phyloP scores from a whole-genome alignment of 1,140 invertebrate genomes.

The Lerema accius region DNA sequence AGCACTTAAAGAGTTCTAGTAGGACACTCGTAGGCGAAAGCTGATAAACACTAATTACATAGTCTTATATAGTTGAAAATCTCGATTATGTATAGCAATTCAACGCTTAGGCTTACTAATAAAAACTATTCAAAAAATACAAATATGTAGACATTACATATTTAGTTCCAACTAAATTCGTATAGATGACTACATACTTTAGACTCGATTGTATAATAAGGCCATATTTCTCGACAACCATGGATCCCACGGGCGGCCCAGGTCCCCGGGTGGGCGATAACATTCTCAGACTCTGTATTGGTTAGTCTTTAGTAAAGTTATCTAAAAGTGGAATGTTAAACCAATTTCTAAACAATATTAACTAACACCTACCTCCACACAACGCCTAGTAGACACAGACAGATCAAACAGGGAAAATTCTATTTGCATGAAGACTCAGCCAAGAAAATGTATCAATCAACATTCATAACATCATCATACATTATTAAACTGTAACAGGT shows the following conservation, averaged over 20 bases:
- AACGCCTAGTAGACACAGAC: conserved; percentile 17
- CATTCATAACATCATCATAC: neutral
- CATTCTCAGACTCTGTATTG: conserved; percentile 35
- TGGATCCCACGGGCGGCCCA: conserved; percentile 6
- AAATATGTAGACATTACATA: conserved; percentile 20
- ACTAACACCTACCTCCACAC: conserved; percentile 33
- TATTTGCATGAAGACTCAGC: neutral
- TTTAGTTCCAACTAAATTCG: conserved; percentile 8
- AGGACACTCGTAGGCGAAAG: conserved; percentile 13
- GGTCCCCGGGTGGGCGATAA: conserved; percentile 35
- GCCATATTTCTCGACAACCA: conserved; percentile 30
- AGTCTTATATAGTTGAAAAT: conserved; percentile 16
- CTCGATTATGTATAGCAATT: conserved; percentile 8
- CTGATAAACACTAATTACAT: conserved; percentile 2
- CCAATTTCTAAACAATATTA: conserved; percentile 50
- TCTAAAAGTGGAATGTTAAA: conserved; percentile 60
- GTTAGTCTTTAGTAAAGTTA: conserved; percentile 39
- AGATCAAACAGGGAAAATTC: neutral
- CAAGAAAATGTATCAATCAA: neutral
- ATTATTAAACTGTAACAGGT: neutral
- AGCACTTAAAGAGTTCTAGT: neutral
- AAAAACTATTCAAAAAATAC: conserved; percentile 31
- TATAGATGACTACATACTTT: conserved; percentile 5
- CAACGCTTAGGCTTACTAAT: conserved; percentile 21
- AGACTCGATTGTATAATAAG: conserved; percentile 20